Evolutionary conservation across 1,140 invertebrate genomes (phyloP).

Genomic region (Drosophila mauritiana): DNA sequence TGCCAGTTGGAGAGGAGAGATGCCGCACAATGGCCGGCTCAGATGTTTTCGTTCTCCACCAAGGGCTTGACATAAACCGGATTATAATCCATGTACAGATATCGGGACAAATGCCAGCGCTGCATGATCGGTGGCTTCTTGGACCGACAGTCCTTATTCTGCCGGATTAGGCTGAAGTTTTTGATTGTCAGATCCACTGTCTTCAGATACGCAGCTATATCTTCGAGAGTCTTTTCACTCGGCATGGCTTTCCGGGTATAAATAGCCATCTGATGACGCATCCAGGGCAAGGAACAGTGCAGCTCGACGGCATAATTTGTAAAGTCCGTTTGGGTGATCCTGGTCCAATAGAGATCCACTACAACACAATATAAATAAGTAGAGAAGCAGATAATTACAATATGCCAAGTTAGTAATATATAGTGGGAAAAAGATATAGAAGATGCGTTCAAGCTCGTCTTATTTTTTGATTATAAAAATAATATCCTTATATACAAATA

Average conservation of each 20-base stretch:
- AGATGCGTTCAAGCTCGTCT: too few species aligned
- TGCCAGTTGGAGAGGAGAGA: constrained; percentile 23
- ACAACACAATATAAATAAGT: background rate
- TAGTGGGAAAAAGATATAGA: too few species aligned
- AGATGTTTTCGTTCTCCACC: constrained; percentile 54
- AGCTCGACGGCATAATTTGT: constrained; percentile 50
- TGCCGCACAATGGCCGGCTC: constrained; percentile 14
- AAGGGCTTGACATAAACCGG: constrained; percentile 58
- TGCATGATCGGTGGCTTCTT: constrained; percentile 22
- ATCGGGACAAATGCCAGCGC: constrained; percentile 53
- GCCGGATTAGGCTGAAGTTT: constrained; percentile 24
- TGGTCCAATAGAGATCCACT: constrained; percentile 66
- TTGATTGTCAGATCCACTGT: constrained; percentile 12
- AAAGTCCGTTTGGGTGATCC: constrained; percentile 60
- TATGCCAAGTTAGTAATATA: too few species aligned
- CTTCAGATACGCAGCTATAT: constrained; percentile 34
- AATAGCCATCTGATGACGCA: constrained; percentile 56
- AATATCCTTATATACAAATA: too few species aligned
- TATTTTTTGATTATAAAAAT: background rate
- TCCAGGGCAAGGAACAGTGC: constrained; percentile 61
- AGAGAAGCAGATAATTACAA: too few species aligned
- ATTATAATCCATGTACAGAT: constrained; percentile 56
- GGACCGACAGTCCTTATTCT: constrained; percentile 14
- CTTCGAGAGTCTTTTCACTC: background rate
- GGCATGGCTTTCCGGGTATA: constrained; percentile 39